Evolutionary conservation across 2,888 invertebrate genomes (phyloP).

Genomic region (Artemia sp.): DNA sequence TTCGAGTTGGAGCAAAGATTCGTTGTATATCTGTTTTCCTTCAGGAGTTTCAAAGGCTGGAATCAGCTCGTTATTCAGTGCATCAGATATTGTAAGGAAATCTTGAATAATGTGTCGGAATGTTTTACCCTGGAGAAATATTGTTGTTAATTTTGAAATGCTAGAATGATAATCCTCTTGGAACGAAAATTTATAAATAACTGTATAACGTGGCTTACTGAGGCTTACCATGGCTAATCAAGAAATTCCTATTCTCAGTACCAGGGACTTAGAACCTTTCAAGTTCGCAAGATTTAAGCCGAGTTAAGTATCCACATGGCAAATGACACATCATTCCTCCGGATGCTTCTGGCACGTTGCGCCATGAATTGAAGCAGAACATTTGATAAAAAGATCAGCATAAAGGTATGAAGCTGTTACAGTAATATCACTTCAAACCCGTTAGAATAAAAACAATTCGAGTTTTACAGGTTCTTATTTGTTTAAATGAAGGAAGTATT

Average conservation of each 20-base stretch:
- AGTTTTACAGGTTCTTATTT: too few species aligned
- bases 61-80: conserved; percentile 49
- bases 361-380: too few species aligned
- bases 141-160: background rate
- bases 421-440: too few species aligned
- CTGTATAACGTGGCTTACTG: background rate
- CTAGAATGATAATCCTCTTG: background rate
- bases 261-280: background rate
- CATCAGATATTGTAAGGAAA: conserved; percentile 38
- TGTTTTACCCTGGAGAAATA: conserved; percentile 17
- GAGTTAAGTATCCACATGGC: too few species aligned
- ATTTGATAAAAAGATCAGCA: too few species aligned
- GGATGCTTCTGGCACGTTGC: too few species aligned
- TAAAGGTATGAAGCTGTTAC: too few species aligned
- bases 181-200: background rate
- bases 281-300: too few species aligned
- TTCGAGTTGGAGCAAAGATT: conserved; percentile 48
- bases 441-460: too few species aligned
- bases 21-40: conserved; percentile 54
- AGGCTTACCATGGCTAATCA: background rate
- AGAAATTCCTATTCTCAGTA: background rate
- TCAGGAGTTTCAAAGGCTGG: conserved; percentile 50
- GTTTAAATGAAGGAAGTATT: too few species aligned
- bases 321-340: too few species aligned
- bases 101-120: conserved; percentile 12